phyloP scores from a whole-genome alignment of 2,113 vertebrate genomes.

The Strix uralensis region DNA sequence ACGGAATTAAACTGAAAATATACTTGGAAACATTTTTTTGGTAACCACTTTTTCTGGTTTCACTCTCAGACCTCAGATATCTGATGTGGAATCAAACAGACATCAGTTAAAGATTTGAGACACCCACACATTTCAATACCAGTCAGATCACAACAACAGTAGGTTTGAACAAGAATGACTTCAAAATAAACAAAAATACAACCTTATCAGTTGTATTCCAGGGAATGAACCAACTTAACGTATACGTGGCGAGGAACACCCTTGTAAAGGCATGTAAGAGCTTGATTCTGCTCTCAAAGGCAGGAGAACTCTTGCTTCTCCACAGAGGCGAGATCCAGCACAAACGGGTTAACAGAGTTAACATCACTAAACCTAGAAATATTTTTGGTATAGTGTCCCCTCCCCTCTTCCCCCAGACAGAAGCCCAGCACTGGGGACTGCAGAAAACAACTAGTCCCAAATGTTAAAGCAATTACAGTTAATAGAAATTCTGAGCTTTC shows the following conservation, averaged over 20 bases:
- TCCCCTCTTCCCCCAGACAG: neutral
- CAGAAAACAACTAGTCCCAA: neutral
- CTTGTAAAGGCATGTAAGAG: neutral
- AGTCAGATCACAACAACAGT: neutral
- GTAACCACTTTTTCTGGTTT: neutral
- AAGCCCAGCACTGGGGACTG: neutral
- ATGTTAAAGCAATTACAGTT: neutral
- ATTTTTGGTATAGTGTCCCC: neutral
- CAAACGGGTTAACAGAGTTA: neutral
- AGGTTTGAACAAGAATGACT: neutral
- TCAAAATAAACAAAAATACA: neutral
- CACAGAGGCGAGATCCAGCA: neutral
- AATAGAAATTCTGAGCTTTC: neutral
- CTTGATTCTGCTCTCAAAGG: neutral
- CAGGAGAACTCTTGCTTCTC: neutral
- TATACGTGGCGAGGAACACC: neutral
- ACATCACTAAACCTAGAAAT: neutral
- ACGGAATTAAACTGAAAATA: slow-evolving; percentile 36
- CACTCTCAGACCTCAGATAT: neutral
- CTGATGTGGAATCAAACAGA: slow-evolving; percentile 1
- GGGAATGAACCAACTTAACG: neutral
- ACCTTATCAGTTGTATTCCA: neutral
- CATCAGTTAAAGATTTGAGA: neutral
- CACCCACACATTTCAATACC: neutral
- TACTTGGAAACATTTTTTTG: neutral